Evolutionary conservation across 1,140 invertebrate genomes (phyloP).

Genomic region (Heliconius eleuchia): DNA sequence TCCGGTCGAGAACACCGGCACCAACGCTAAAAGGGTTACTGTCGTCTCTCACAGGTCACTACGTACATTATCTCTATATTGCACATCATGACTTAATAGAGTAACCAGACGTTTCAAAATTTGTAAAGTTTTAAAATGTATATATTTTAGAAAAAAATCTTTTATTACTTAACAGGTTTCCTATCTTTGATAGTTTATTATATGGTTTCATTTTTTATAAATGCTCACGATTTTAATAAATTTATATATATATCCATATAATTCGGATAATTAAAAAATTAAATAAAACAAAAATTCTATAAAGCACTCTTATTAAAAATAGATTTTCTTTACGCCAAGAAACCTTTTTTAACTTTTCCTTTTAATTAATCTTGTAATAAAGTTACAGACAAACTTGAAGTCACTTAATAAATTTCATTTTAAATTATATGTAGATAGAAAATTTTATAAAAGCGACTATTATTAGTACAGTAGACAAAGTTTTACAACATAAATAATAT

Average conservation of each 20-base stretch:
- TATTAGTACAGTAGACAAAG: constrained; percentile 12
- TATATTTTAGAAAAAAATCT: too few relatives aligned
- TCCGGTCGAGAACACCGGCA: constrained; percentile 28
- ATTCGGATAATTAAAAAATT: too few relatives aligned
- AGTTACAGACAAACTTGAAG: neutral
- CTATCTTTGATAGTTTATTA: too few relatives aligned
- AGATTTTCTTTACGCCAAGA: too few relatives aligned
- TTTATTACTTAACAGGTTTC: too few relatives aligned
- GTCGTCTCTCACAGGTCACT: constrained; percentile 34
- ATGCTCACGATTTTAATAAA: too few relatives aligned
- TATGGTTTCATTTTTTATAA: too few relatives aligned
- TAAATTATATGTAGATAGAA: neutral
- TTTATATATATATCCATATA: too few relatives aligned
- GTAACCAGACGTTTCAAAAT: neutral
- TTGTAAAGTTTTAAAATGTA: too few relatives aligned
- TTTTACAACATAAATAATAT: constrained; percentile 17
- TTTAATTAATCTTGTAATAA: neutral
- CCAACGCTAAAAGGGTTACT: constrained; percentile 37
- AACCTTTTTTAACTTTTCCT: neutral
- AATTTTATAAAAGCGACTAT: constrained; percentile 19
- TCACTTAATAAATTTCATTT: neutral
- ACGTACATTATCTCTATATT: constrained; percentile 22
- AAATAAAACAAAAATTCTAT: too few relatives aligned
- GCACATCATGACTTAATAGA: constrained; percentile 4
- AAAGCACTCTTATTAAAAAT: too few relatives aligned